Evolutionary conservation across 1,140 invertebrate genomes (phyloP).

Genomic region (Sycobia sp.): DNA sequence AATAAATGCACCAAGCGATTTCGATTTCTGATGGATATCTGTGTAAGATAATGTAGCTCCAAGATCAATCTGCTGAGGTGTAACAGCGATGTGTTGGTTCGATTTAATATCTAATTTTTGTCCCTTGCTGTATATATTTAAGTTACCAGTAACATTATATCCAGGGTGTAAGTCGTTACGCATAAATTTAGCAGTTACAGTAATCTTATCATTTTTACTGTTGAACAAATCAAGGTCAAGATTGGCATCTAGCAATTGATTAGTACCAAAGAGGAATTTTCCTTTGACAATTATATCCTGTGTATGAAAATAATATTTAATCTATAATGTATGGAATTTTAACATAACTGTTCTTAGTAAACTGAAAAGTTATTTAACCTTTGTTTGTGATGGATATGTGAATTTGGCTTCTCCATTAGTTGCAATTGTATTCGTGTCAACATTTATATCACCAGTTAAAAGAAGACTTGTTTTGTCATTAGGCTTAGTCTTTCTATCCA

Average conservation of each 20-base stretch:
- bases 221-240: constrained; percentile 69
- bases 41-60: constrained; percentile 52
- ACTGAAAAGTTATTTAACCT: constrained; percentile 54
- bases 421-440: constrained; percentile 59
- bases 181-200: constrained; percentile 48
- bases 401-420: constrained; percentile 66
- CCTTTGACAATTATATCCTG: constrained; percentile 64
- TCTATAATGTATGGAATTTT: too few relatives aligned
- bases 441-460: constrained; percentile 59
- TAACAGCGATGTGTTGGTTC: constrained; percentile 47
- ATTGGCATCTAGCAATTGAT: constrained; percentile 57
- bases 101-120: constrained; percentile 58
- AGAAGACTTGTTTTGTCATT: constrained; percentile 66
- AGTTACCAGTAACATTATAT: constrained; percentile 51
- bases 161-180: constrained; percentile 45
- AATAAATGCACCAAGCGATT: constrained; percentile 52
- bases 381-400: constrained; percentile 68
- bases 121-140: constrained; percentile 56
- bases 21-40: constrained; percentile 53
- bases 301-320: constrained; percentile 31
- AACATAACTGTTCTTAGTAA: too few relatives aligned
- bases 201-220: constrained; percentile 68
- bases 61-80: constrained; percentile 46
- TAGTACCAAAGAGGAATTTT: constrained; percentile 54
- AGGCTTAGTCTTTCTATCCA: constrained; percentile 73